These are phyloP conservation scores for Mizuhopecten yessoensis DNA, from an alignment of 1,140 invertebrate genomes.

Conservation along the genomic window DNA sequence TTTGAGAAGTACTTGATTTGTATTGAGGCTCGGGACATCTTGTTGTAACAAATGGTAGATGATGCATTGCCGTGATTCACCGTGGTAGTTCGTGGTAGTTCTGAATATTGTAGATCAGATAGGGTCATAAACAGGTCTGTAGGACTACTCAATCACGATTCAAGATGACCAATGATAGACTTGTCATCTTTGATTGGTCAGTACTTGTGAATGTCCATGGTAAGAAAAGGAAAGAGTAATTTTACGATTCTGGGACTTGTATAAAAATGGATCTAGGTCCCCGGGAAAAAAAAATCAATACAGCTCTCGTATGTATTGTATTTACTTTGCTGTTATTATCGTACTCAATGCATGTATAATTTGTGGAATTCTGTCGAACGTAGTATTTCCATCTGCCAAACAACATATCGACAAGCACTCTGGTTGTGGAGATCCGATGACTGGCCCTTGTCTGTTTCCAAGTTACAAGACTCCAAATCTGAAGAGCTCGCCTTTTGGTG, in stretches of 20 bases:
- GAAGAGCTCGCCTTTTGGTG: not conserved
- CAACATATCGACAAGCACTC: not conserved
- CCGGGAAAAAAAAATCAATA: not conserved
- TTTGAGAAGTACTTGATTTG: no score
- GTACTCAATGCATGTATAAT: slow-evolving; percentile 20
- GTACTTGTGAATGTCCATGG: not conserved
- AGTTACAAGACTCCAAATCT: not conserved
- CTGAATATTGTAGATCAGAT: not conserved
- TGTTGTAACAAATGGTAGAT: not conserved
- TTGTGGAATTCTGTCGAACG: not conserved
- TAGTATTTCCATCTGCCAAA: not conserved
- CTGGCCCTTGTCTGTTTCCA: not conserved
- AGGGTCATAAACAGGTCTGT: not conserved
- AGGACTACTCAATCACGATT: slow-evolving; percentile 1
- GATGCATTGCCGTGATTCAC: not conserved
- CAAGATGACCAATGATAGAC: not conserved
- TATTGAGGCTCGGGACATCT: not conserved
- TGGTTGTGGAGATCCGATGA: not conserved
- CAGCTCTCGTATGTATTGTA: not conserved
- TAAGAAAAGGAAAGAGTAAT: not conserved
- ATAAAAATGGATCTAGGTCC: slow-evolving; percentile 16
- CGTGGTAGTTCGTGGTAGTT: not conserved
- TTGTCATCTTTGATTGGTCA: not conserved
- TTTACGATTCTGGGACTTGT: slow-evolving; percentile 1
- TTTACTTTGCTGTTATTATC: slow-evolving; percentile 24